phyloP scores from a whole-genome alignment of 2,797 vertebrate species.

The Botia kubotai region DNA sequence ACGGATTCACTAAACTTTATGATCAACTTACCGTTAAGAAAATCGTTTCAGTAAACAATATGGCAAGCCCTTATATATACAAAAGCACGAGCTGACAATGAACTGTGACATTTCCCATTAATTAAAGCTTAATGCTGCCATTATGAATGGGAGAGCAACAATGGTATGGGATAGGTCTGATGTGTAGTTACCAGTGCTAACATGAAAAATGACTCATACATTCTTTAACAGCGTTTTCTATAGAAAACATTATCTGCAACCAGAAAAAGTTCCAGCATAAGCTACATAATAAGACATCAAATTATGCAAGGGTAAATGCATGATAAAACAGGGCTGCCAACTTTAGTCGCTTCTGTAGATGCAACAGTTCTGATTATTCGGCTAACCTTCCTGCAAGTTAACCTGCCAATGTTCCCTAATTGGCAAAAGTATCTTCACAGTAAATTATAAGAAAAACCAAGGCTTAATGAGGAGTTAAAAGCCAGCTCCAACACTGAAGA shows the following conservation, averaged over 20 bases:
- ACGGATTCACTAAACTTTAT: slow-evolving; percentile 15
- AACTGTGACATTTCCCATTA: slow-evolving; percentile 26
- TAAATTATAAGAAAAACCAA: slow-evolving; percentile 50
- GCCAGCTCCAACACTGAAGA: slow-evolving; percentile 60
- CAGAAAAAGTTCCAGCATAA: slow-evolving; percentile 48
- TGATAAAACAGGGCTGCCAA: slow-evolving; percentile 45
- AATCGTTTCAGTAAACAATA: slow-evolving; percentile 44
- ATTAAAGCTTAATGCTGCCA: slow-evolving; percentile 26
- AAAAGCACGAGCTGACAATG: slow-evolving; percentile 17
- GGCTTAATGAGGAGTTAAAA: slow-evolving; percentile 56
- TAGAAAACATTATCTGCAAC: slow-evolving; percentile 49
- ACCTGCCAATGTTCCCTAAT: slow-evolving; percentile 58
- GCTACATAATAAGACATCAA: slow-evolving; percentile 21
- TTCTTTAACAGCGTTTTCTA: slow-evolving; percentile 53
- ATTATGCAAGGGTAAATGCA: slow-evolving; percentile 17
- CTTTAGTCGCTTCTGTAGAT: slow-evolving; percentile 44
- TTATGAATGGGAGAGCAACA: slow-evolving; percentile 31
- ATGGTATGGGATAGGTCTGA: slow-evolving; percentile 17
- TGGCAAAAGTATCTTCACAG: slow-evolving; percentile 65
- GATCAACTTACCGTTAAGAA: slow-evolving; percentile 75
- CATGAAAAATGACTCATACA: slow-evolving; percentile 24
- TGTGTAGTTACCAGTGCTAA: slow-evolving; percentile 28
- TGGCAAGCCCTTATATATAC: slow-evolving; percentile 41
- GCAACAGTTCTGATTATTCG: slow-evolving; percentile 56
- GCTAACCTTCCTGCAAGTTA: slow-evolving; percentile 52